These are phyloP conservation scores for Cosmia pyralina DNA, from an alignment of 2,888 invertebrate species.

Conservation along the genomic window DNA sequence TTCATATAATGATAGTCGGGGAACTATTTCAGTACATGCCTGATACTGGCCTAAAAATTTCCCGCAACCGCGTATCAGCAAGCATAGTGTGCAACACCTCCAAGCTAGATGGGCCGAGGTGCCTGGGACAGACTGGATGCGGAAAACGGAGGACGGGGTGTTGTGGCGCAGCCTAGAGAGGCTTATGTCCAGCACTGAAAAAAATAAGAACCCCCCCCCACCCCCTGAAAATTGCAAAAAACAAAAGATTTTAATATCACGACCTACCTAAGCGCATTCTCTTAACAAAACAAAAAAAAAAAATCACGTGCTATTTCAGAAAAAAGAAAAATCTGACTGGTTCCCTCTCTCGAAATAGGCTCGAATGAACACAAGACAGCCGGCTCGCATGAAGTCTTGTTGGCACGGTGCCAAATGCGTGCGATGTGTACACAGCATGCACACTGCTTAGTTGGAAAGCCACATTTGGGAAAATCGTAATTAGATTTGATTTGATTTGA, in stretches of 20 bases:
- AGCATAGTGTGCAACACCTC: too few relatives aligned
- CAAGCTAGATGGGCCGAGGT: too few relatives aligned
- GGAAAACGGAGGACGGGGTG: too few relatives aligned
- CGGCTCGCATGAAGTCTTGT: constrained; percentile 63
- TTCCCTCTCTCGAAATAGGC: constrained; percentile 61
- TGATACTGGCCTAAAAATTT: too few relatives aligned
- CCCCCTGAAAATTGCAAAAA: too few relatives aligned
- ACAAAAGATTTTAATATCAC: neutral
- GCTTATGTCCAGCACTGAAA: too few relatives aligned
- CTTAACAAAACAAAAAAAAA: neutral
- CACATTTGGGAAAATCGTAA: constrained; percentile 46
- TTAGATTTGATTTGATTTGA: constrained; percentile 36
- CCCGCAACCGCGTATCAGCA: too few relatives aligned
- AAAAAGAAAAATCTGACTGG: constrained; percentile 25
- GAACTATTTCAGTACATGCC: too few relatives aligned
- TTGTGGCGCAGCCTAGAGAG: too few relatives aligned
- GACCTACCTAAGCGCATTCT: neutral
- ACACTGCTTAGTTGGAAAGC: constrained; percentile 55
- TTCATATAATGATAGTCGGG: too few relatives aligned
- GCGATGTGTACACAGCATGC: constrained; percentile 49
- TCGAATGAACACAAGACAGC: constrained; percentile 70
- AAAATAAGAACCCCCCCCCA: too few relatives aligned
- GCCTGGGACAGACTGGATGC: too few relatives aligned
- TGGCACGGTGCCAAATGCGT: constrained; percentile 66
- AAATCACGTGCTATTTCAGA: neutral